Base-by-base conservation (phyloP, 1,140 invertebrate genomes). In the Streblospio benedicti region DNA sequence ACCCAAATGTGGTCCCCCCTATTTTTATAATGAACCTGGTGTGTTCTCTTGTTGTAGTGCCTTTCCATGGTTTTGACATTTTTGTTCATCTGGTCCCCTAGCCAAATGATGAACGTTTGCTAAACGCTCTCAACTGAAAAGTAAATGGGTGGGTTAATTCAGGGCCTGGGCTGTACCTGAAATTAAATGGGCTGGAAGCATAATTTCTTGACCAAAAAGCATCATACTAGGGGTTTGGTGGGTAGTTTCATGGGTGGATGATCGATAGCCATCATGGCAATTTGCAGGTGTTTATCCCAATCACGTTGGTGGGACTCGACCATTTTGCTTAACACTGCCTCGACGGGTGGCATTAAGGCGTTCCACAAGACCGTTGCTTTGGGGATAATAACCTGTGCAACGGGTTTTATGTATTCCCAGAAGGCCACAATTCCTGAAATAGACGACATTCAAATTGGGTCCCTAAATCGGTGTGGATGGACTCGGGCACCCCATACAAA, bases 391-490 rank as follows among this genome's bases (percentile, higher is more conserved):
- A 31, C 56, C 51, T 18, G 57, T 25, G 60, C 62, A n/a, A 25
- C 57, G 44, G 23, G 54, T 57, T 45, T 63, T 57, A 23, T 61
- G 33, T 35, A 65, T 68, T 18, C 50, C 59, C 9, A 68, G 25
- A 3, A 54, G 27, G 14, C 33, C 12, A 65, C n/a, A 63, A 49
- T 59, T 61, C 58, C 14, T 33, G n/a, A 28, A 66, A 53, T 2
- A 67, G 14, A n/a, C 62, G 27, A 6, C 41, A 59, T 45, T 58
- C 35, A 38, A 69, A 65, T 33, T 67, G 35, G 33, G 23, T 33
- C 2, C 72, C 76, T 57, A 76, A 71, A 59, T 79, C 74, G 0
- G 74, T 59, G 18, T 73, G 62, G 9, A 78, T 59, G 25, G 66
- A 55, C 14, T 66, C 32, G 1, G 77, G 75, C 2, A 71, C 63